phyloP scores from a whole-genome alignment of 1,140 invertebrate genomes.

The Drosophila melanica region DNA sequence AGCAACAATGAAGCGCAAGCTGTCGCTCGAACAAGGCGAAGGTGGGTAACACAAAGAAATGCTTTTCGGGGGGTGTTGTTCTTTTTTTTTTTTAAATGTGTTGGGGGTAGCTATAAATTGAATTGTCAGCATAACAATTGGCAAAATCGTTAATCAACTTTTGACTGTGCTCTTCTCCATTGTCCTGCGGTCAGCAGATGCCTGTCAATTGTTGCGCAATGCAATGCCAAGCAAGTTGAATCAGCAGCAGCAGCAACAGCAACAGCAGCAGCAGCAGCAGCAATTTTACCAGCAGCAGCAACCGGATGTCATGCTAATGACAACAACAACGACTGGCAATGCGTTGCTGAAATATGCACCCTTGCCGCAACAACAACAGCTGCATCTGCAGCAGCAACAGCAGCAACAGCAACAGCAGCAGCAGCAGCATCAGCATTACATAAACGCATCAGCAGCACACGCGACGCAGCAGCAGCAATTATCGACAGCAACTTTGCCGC shows the following conservation, averaged over 20 bases:
- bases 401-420: conserved; percentile 41
- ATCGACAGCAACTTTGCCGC: conserved; percentile 70
- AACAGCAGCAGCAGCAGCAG: conserved; percentile 24
- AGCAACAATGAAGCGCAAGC: conserved; percentile 45
- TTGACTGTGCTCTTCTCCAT: conserved; percentile 32
- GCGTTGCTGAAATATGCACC: conserved; percentile 76
- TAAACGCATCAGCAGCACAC: conserved; percentile 34
- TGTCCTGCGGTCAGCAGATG: conserved; percentile 74
- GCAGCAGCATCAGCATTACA: conserved; percentile 41
- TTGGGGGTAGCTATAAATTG: conserved; percentile 43
- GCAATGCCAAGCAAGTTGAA: conserved; percentile 72
- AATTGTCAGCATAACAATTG: conserved; percentile 68
- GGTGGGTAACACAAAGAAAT: conserved; percentile 50
- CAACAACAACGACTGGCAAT: conserved; percentile 72
- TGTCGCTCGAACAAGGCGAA: conserved; percentile 60
- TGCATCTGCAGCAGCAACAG: conserved; percentile 3
- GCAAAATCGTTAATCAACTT: conserved; percentile 72
- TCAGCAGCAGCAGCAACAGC: conserved; percentile 62
- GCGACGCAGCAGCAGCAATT: conserved; percentile 58
- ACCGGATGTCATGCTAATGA: conserved; percentile 82
- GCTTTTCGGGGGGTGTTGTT: neutral
- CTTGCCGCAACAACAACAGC: conserved; percentile 62
- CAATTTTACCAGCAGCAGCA: conserved; percentile 52
- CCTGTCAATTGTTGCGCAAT: conserved; percentile 77
- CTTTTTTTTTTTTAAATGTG: conserved; percentile 1